A percentile compares a stretch with the other conserved stretches of the same genome.
Conservation (phyloP, 1,140 invertebrate genomes). For the Palaemon carinicauda region DNA sequence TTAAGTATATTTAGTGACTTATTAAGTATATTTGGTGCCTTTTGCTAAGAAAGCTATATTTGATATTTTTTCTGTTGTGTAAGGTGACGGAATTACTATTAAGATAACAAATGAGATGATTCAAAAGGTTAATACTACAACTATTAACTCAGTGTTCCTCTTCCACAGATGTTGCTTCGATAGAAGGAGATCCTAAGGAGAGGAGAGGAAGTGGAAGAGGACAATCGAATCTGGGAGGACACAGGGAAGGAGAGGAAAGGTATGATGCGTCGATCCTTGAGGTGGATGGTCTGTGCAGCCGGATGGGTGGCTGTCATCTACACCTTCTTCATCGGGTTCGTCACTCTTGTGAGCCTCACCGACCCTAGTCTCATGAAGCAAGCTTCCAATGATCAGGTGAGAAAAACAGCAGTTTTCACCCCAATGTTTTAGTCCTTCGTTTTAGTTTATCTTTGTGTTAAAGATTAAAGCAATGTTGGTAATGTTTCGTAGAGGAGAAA, state of each 20-base stretch:
- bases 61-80: too few relatives aligned
- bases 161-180: background rate
- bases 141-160: too few relatives aligned
- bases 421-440: too few relatives aligned
- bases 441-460: background rate
- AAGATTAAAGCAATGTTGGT: background rate
- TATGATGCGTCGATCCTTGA: conserved; percentile 20
- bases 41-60: too few relatives aligned
- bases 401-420: too few relatives aligned
- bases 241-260: background rate
- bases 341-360: conserved; percentile 35
- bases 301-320: conserved; percentile 31
- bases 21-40: too few relatives aligned
- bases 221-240: background rate
- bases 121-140: too few relatives aligned
- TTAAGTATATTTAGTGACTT: too few relatives aligned
- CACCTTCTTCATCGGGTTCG: conserved; percentile 42
- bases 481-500: background rate
- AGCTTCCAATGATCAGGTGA: too few relatives aligned
- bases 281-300: conserved; percentile 16
- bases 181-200: background rate
- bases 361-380: conserved; percentile 1
- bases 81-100: too few relatives aligned
- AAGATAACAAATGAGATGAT: too few relatives aligned
- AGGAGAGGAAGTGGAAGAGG: background rate